Conservation (phyloP, 2,113 vertebrate species). For the Aegypius monachus region DNA sequence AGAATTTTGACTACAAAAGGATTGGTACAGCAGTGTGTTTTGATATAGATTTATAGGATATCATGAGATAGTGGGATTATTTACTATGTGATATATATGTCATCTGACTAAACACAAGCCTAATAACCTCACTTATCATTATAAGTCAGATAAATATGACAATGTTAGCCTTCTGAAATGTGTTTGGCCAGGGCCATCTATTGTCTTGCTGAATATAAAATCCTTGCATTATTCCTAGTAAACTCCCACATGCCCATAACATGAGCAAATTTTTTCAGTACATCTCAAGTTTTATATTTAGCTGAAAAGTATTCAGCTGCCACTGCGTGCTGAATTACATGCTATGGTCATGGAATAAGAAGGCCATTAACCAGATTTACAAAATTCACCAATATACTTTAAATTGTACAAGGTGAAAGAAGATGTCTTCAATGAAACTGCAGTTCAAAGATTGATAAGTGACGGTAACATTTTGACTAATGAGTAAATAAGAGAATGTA, state of each 20-base stretch:
- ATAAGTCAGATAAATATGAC: not conserved
- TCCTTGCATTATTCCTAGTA: not conserved
- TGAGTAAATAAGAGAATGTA: not conserved
- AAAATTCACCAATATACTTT: not conserved
- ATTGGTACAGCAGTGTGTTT: not conserved
- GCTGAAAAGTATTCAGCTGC: not conserved
- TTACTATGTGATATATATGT: not conserved
- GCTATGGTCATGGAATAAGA: not conserved
- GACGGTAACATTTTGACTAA: not conserved
- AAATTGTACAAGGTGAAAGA: not conserved
- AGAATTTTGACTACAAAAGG: not conserved
- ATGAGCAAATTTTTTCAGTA: not conserved
- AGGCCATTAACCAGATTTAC: not conserved
- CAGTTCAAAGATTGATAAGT: not conserved
- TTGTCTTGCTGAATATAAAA: not conserved
- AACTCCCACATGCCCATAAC: not conserved
- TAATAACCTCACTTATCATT: not conserved
- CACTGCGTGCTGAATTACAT: not conserved
- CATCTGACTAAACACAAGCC: not conserved
- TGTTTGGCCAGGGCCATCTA: fast-evolving
- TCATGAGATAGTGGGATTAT: not conserved
- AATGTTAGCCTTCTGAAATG: not conserved
- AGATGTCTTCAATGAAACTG: not conserved
- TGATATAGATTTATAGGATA: not conserved
- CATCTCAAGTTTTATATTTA: not conserved